A percentile compares a stretch with the other conserved stretches of the same genome.
Conservation (phyloP, 2,113 vertebrate species). For the Dicentrarchus labrax region DNA sequence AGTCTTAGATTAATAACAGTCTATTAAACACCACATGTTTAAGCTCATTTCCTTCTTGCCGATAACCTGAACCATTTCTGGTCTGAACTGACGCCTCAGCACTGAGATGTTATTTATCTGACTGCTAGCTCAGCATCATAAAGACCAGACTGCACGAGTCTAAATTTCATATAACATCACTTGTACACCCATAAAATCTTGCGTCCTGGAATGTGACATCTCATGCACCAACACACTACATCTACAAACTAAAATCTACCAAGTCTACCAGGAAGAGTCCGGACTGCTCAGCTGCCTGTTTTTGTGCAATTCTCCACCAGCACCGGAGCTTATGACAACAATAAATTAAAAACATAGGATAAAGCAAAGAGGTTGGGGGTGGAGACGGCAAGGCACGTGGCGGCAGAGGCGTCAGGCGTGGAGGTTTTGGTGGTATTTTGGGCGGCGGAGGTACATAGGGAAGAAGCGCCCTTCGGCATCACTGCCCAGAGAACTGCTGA, state of each 20-base stretch:
- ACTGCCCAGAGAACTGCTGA: conserved; percentile 90
- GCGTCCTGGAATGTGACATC: conserved; percentile 79
- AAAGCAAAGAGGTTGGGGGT: neutral
- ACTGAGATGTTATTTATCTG: neutral
- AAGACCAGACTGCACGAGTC: neutral
- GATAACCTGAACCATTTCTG: neutral
- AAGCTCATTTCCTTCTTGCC: conserved; percentile 7
- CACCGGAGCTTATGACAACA: conserved; percentile 38
- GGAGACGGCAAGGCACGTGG: conserved; percentile 41
- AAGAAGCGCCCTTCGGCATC: conserved; percentile 90
- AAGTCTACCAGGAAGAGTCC: conserved; percentile 37
- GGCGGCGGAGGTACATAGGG: conserved; percentile 85
- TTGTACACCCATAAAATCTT: neutral
- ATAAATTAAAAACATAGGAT: conserved; percentile 50
- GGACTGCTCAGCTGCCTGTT: conserved; percentile 73
- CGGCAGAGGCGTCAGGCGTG: conserved; percentile 42
- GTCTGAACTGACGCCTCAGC: neutral
- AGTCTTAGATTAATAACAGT: conserved; percentile 55
- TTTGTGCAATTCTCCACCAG: conserved; percentile 42
- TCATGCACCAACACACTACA: conserved; percentile 70
- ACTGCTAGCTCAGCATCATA: conserved; percentile 9
- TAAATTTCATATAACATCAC: neutral
- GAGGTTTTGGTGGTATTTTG: conserved; percentile 71
- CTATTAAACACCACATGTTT: conserved; percentile 26
- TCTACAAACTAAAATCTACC: conserved; percentile 41